Evolutionary conservation across 2,888 invertebrate genomes (phyloP), one percentile per base, ranked within the genome.

Genomic region (Andrena minutula): DNA sequence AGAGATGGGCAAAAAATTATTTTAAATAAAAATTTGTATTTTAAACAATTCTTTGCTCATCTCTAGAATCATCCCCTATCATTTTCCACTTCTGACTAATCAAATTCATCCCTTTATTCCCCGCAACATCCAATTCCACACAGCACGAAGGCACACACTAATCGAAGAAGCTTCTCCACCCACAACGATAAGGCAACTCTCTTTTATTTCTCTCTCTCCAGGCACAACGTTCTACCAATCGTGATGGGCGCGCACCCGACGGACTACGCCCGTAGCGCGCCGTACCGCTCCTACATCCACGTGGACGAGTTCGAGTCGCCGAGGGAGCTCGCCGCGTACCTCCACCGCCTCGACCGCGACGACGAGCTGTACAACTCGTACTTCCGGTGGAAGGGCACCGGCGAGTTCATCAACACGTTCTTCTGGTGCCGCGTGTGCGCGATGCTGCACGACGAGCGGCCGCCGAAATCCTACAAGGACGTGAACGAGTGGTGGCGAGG

Each of bases 201-300:
- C 20, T 2, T 53, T 53, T n/a, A 0, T 53, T 26, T 60, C 12
- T 30, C 7, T 8, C 20, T 70, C 30, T 6, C 81, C 90, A 97
- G 96, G 76, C 96, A 97, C 89, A 97, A 98, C 94, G 97, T 98
- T 61, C 94, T 99, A 86, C 99, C 99, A 0, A 98, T 99, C 86
- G 99, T 98, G 78, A 99, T 99, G 99, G 99, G 99, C 0, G 99
- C 98, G 0, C 96, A 97, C 63, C 98, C 98, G 0, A 97, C 97
- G 78, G 99, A 99, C 93, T 99, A 99, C 94, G 97, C 96, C 81
- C 96, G 97, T 63, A 96, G 96, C 86, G 97, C 99, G 2, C 99
- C 99, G 0, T 96, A 97, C 92, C 96, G 97, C 89, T 98, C 98
- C 3, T 99, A 97, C 94, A 97, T 99, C 79, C 99, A 99, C 94